phyloP scores from a whole-genome alignment of 2,797 vertebrate genomes.

The Anabas testudineus region DNA sequence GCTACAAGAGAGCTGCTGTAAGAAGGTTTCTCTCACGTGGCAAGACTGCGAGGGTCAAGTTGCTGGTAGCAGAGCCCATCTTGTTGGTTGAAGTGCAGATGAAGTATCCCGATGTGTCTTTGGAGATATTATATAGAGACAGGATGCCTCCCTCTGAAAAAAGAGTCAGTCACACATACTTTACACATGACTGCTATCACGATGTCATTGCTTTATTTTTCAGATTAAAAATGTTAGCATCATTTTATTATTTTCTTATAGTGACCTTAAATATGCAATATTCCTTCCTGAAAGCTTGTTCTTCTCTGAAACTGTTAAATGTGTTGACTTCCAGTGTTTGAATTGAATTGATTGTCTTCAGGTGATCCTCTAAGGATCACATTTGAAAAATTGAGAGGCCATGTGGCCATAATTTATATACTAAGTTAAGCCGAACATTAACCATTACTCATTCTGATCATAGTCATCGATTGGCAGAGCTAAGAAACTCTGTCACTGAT shows the following conservation, averaged over 20 bases:
- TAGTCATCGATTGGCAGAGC: background rate
- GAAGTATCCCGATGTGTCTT: conserved; percentile 88
- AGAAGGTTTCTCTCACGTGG: conserved; percentile 73
- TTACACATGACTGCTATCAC: background rate
- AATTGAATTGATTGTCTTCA: no score
- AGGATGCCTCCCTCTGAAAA: conserved; percentile 78
- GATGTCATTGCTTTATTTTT: background rate
- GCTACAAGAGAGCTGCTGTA: background rate
- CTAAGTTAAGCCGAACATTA: no score
- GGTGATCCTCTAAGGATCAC: no score
- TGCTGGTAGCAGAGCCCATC: conserved; percentile 82
- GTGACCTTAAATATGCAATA: background rate
- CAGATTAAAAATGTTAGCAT: no score
- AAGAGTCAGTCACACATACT: conserved; percentile 37
- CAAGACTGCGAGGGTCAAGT: conserved; percentile 87
- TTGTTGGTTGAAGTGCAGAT: conserved; percentile 87
- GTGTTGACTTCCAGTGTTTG: background rate
- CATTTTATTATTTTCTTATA: background rate
- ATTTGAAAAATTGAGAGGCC: no score
- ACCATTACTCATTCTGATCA: no score
- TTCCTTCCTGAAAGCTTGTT: background rate
- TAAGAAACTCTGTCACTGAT: background rate
- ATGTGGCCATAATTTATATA: background rate
- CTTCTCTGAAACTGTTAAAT: background rate
- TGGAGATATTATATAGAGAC: conserved; percentile 88